A percentile compares a stretch with the other conserved stretches of the same genome.
Conservation (phyloP, 2,797 vertebrate genomes). For the Carapus acus region DNA sequence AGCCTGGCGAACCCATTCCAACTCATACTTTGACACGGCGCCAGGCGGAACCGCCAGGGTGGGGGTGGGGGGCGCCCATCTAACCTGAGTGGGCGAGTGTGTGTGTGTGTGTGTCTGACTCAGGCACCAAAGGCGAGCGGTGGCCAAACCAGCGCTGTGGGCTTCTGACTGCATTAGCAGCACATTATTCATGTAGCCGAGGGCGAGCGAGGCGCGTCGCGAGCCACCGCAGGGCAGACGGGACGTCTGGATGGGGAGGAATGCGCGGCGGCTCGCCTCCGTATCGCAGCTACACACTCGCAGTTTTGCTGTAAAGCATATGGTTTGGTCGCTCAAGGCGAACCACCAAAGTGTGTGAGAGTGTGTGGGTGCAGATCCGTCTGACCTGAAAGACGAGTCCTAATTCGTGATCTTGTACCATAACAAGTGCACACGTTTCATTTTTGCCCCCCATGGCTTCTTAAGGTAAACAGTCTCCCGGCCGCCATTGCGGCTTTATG, state of each 20-base stretch:
- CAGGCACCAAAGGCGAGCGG: background rate
- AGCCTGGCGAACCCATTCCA: background rate
- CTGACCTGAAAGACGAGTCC: too few species aligned
- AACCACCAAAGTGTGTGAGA: background rate
- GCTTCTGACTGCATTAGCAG: constrained; percentile 17
- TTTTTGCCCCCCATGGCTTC: too few species aligned
- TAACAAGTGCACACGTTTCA: too few species aligned
- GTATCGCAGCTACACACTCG: background rate
- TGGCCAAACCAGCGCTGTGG: background rate
- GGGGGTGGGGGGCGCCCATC: background rate
- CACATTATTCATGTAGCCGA: constrained; percentile 16
- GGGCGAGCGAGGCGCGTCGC: constrained; percentile 4
- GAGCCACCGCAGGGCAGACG: background rate
- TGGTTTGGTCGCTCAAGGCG: too few species aligned
- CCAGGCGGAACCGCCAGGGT: background rate
- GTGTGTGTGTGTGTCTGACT: background rate
- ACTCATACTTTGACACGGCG: background rate
- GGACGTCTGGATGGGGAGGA: background rate
- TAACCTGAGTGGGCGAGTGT: background rate
- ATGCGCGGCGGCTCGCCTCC: background rate
- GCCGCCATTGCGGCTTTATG: too few species aligned
- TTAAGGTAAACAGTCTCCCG: too few species aligned
- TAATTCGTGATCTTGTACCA: too few species aligned
- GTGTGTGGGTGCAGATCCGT: too few species aligned
- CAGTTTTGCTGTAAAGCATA: background rate